Conservation (phyloP, 2,113 vertebrate genomes). For the Stictonetta naevosa region DNA sequence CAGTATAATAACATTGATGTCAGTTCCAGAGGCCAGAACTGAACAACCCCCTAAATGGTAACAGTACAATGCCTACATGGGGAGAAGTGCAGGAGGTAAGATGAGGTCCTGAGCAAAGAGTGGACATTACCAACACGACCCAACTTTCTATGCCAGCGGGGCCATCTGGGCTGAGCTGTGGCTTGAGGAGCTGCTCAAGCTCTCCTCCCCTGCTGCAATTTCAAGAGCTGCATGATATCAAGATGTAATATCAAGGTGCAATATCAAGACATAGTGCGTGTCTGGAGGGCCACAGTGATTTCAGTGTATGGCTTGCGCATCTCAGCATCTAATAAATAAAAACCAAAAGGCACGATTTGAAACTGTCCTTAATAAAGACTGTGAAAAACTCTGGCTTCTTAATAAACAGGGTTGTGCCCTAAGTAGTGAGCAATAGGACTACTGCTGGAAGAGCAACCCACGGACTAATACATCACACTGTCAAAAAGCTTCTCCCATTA, state of each 20-base stretch:
- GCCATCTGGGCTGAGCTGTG: not conserved
- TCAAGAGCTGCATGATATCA: not conserved
- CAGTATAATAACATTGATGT: conserved; percentile 10
- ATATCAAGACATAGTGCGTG: rapidly evolving
- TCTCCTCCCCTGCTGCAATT: rapidly evolving
- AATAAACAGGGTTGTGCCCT: conserved; percentile 50
- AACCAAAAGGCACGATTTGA: not conserved
- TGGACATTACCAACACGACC: not conserved
- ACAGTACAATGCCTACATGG: not conserved
- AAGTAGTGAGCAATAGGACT: conserved; percentile 26
- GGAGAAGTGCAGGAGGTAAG: not conserved
- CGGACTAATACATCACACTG: conserved; percentile 68
- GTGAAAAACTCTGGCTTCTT: conserved; percentile 16
- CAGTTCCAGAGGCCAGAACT: not conserved
- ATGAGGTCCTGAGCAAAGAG: not conserved
- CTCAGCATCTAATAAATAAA: not conserved
- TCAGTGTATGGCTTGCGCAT: rapidly evolving
- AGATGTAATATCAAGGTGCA: rapidly evolving
- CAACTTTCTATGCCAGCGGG: not conserved
- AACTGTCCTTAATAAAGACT: not conserved
- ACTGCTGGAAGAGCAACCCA: conserved; percentile 22
- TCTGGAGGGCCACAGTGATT: not conserved
- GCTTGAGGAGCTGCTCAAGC: not conserved
- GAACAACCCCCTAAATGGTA: conserved; percentile 17
- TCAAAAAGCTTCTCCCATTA: conserved; percentile 70